Percentiles rank a stretch among this genome's conserved stretches.
These are phyloP conservation scores for Orchestes rusci DNA, from an alignment of 2,888 invertebrate genomes.

Conservation along the genomic window DNA sequence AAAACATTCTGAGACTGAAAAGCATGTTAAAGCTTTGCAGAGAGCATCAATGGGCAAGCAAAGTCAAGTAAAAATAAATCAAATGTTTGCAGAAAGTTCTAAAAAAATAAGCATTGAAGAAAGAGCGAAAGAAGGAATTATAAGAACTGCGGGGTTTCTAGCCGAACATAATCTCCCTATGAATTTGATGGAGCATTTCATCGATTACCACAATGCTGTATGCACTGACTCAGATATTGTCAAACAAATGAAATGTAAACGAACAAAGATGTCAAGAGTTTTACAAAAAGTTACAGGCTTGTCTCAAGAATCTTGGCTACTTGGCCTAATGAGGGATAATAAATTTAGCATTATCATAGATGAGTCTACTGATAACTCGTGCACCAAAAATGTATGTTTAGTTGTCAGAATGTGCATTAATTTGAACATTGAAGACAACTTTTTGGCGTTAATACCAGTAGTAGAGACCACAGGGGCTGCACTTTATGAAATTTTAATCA, in stretches of 20 bases:
- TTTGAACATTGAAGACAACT: conserved; percentile 4
- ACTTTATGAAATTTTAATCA: conserved; percentile 4
- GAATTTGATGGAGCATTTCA: conserved; percentile 19
- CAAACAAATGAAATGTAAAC: conserved; percentile 22
- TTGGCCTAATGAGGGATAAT: conserved; percentile 6
- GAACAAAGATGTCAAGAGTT: conserved; percentile 22
- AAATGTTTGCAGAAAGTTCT: too few relatives aligned
- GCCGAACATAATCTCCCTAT: conserved; percentile 21
- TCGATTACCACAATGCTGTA: conserved; percentile 12
- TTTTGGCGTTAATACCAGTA: conserved; percentile 11
- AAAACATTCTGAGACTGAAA: too few relatives aligned
- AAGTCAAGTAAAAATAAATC: too few relatives aligned
- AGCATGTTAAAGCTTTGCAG: too few relatives aligned
- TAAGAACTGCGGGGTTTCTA: conserved; percentile 16
- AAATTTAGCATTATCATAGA: conserved; percentile 16
- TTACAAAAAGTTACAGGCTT: conserved; percentile 3
- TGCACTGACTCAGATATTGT: conserved; percentile 26
- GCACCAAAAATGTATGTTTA: conserved; percentile 7
- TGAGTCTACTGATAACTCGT: conserved; percentile 16
- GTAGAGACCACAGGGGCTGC: conserved; percentile 10
- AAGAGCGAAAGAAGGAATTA: conserved; percentile 12
- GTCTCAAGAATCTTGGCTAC: neutral
- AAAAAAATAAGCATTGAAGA: conserved; percentile 2
- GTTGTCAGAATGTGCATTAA: conserved; percentile 1
- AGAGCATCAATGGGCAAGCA: too few relatives aligned